Evolutionary conservation across 2,888 invertebrate genomes (phyloP).

Genomic region (Parelbella ahira): DNA sequence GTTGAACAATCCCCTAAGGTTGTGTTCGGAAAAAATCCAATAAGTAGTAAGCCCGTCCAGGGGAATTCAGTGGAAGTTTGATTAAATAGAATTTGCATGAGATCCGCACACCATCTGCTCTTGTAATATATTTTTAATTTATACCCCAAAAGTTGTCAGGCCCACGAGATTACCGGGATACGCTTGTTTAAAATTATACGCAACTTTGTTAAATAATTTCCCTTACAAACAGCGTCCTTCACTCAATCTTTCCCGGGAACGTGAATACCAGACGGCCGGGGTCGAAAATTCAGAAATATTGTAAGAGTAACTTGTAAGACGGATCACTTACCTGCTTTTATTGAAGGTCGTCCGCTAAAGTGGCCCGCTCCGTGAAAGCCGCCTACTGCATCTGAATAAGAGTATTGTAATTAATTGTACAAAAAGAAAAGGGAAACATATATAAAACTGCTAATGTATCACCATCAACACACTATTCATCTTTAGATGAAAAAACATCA

Average conservation of each 20-base stretch:
- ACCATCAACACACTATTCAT: no score
- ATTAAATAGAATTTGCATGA: conserved; percentile 72
- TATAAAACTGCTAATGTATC: no score
- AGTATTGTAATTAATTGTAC: neutral
- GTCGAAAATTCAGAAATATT: conserved; percentile 2
- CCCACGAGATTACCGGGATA: conserved; percentile 40
- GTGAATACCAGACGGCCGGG: conserved; percentile 6
- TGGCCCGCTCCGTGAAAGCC: neutral
- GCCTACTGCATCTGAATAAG: conserved; percentile 31
- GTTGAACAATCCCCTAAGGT: no score
- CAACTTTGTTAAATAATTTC: conserved; percentile 42
- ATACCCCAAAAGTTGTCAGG: conserved; percentile 63
- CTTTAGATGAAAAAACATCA: no score
- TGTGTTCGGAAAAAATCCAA: conserved; percentile 47
- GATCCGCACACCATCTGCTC: conserved; percentile 59
- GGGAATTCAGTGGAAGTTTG: conserved; percentile 48
- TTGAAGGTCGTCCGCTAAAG: conserved; percentile 31
- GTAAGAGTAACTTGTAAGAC: neutral
- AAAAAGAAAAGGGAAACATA: no score
- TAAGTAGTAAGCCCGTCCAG: conserved; percentile 40
- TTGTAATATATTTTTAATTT: conserved; percentile 75
- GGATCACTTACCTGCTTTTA: conserved; percentile 34
- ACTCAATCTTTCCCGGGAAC: conserved; percentile 18
- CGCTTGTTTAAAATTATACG: conserved; percentile 52
- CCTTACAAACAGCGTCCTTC: conserved; percentile 34